Conservation (phyloP, 2,113 vertebrate genomes). For the Pituophis catenifer region DNA sequence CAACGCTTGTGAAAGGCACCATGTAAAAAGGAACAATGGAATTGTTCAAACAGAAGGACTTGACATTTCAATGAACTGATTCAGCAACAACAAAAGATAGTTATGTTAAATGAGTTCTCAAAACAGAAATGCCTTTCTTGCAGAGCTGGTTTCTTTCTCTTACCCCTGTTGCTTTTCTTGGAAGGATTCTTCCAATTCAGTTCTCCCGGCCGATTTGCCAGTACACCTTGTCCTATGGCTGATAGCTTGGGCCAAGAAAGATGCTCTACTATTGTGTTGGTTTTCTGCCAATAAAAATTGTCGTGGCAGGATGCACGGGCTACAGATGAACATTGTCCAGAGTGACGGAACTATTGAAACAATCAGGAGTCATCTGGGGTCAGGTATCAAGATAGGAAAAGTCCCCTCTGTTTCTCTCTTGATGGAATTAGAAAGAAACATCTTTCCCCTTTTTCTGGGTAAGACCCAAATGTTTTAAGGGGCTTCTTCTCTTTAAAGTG, state of each 20-base stretch:
- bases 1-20: not conserved
- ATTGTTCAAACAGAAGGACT: not conserved
- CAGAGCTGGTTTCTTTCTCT: not conserved
- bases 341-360: not conserved
- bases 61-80: not conserved
- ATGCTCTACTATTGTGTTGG: not conserved
- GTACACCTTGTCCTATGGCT: conserved; percentile 1
- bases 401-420: not conserved
- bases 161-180: not conserved
- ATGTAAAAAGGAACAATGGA: not conserved
- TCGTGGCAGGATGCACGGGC: not conserved
- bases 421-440: not conserved
- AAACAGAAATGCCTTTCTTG: not conserved
- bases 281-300: not conserved
- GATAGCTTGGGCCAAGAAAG: not conserved
- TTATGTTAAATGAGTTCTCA: not conserved
- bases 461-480: not conserved
- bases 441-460: not conserved
- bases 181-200: not conserved
- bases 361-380: not conserved
- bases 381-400: not conserved
- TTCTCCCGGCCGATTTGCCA: not conserved
- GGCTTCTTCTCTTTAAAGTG: not conserved
- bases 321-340: not conserved
- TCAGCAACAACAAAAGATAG: not conserved